Evolutionary conservation across 2,888 invertebrate species (phyloP).

Genomic region (Drosophila anomalata): DNA sequence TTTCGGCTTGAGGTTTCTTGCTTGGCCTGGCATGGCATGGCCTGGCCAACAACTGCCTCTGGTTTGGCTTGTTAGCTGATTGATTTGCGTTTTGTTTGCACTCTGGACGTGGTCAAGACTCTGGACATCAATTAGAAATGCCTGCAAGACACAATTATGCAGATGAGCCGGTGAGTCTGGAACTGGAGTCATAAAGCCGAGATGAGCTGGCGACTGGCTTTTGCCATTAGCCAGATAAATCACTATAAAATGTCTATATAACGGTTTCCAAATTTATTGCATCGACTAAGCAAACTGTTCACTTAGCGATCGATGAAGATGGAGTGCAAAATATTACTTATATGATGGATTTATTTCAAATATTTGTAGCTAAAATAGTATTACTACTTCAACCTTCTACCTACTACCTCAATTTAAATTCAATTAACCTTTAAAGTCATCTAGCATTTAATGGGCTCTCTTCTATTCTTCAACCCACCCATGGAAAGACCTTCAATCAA

Average conservation of each 20-base stretch:
- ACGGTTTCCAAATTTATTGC: conserved; percentile 31
- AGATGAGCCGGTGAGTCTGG: conserved; percentile 51
- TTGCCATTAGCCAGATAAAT: conserved; percentile 37
- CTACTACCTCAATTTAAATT: conserved; percentile 12
- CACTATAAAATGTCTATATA: conserved; percentile 39
- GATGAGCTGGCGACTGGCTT: conserved; percentile 33
- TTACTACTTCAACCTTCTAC: too few relatives aligned
- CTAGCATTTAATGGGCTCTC: conserved; percentile 25
- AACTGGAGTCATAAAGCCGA: background rate
- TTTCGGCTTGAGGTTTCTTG: conserved; percentile 69
- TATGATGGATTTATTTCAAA: background rate
- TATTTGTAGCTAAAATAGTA: background rate
- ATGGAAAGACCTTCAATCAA: conserved; percentile 21
- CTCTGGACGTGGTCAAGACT: conserved; percentile 66
- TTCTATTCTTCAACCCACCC: conserved; percentile 13
- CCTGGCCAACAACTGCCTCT: conserved; percentile 28
- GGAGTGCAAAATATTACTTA: conserved; percentile 6
- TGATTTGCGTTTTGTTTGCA: conserved; percentile 77
- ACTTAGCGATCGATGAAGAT: conserved; percentile 34
- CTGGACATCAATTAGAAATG: conserved; percentile 76
- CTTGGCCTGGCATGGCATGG: conserved; percentile 28
- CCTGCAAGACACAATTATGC: conserved; percentile 74
- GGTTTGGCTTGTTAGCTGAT: conserved; percentile 70
- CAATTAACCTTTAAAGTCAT: conserved; percentile 30
- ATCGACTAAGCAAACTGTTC: conserved; percentile 21